A percentile compares a stretch with the other conserved stretches of the same genome.
phyloP scores from a whole-genome alignment of 2,797 vertebrate genomes.

The Malacoctenus gilli region DNA sequence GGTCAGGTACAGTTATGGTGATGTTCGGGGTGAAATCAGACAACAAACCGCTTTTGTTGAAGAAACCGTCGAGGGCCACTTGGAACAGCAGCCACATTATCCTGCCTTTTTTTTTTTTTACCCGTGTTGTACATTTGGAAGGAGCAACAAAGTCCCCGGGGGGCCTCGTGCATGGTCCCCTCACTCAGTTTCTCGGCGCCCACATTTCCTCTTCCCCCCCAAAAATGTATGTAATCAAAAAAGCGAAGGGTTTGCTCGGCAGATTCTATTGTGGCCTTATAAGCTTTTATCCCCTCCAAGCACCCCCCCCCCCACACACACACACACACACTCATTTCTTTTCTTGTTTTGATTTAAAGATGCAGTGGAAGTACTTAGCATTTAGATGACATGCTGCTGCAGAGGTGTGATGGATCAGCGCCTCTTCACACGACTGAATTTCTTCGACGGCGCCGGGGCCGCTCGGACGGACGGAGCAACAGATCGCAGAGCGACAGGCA shows the following conservation, averaged over 20 bases:
- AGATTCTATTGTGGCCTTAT: constrained; percentile 75
- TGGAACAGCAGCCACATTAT: constrained; percentile 38
- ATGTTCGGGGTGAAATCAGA: constrained; percentile 46
- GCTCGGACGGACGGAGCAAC: constrained; percentile 36
- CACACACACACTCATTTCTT: constrained; percentile 68
- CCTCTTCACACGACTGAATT: constrained; percentile 73
- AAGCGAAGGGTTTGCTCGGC: constrained; percentile 67
- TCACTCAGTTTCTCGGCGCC: constrained; percentile 30
- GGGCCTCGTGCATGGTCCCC: constrained; percentile 50
- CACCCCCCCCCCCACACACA: constrained; percentile 27
- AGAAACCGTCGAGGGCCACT: constrained; percentile 19
- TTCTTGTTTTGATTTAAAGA: constrained; percentile 84
- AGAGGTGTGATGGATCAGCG: constrained; percentile 80
- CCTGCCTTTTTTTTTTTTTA: constrained; percentile 22
- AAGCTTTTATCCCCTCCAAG: constrained; percentile 63
- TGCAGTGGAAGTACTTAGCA: constrained; percentile 84
- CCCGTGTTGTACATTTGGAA: constrained; percentile 41
- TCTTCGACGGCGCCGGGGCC: constrained; percentile 52
- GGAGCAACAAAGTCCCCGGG: constrained; percentile 54
- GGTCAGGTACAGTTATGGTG: constrained; percentile 27
- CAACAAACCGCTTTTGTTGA: constrained; percentile 48
- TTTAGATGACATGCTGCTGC: constrained; percentile 86
- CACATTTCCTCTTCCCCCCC: constrained; percentile 39
- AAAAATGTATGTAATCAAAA: constrained; percentile 76
- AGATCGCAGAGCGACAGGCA: constrained; percentile 43